Percentiles rank a stretch among this genome's conserved stretches.
These are phyloP conservation scores for Ctenochaetus hawaiiensis DNA, from an alignment of 2,797 vertebrate genomes.

Conservation along the genomic window DNA sequence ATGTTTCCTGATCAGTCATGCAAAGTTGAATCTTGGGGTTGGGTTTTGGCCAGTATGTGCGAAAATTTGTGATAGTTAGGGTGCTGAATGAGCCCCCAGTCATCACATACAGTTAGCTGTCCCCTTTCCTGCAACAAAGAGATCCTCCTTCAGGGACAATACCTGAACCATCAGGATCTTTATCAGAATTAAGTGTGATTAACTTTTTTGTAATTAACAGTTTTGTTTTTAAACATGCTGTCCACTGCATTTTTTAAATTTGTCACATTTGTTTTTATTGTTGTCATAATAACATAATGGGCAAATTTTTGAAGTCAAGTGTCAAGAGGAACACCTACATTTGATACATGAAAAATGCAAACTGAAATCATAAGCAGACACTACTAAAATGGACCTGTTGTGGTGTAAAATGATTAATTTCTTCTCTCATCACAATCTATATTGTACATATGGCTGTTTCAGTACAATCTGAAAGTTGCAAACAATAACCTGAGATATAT, in stretches of 20 bases:
- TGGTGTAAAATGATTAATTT: background rate
- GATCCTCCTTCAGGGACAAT: background rate
- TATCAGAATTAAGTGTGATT: too few relatives aligned
- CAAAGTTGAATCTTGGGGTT: conserved; percentile 7
- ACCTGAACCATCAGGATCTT: background rate
- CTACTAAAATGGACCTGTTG: background rate
- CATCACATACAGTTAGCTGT: background rate
- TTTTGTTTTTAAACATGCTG: too few relatives aligned
- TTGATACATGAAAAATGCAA: background rate
- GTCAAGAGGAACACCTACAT: background rate
- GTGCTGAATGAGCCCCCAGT: conserved; percentile 10
- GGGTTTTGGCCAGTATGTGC: conserved; percentile 11
- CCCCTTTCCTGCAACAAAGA: conserved; percentile 9
- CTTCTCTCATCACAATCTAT: background rate
- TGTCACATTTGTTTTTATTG: background rate
- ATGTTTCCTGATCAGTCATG: conserved; percentile 32
- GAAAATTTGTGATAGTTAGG: conserved; percentile 14
- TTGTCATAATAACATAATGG: background rate
- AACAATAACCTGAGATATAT: conserved; percentile 10
- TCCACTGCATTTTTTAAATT: too few relatives aligned
- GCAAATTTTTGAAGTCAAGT: background rate
- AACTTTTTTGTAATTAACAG: too few relatives aligned
- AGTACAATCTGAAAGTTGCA: background rate
- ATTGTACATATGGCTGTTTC: background rate
- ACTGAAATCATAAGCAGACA: background rate